Percentiles rank a stretch among this genome's conserved stretches.
phyloP scores from a whole-genome alignment of 2,888 invertebrate species.

The Tanypteryx hageni region DNA sequence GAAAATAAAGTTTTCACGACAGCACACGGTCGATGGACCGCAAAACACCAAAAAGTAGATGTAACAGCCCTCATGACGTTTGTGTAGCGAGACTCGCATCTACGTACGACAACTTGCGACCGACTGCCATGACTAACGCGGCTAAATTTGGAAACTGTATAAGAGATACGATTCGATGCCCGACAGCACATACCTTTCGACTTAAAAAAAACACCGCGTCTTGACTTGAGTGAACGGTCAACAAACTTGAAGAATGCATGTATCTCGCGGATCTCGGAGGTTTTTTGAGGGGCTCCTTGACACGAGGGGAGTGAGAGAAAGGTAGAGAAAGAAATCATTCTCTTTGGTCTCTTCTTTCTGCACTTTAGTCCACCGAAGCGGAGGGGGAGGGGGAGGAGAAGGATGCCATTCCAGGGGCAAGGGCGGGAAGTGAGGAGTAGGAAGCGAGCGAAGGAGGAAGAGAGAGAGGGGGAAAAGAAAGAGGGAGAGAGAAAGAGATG shows the following conservation, averaged over 20 bases:
- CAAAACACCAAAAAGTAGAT: no score
- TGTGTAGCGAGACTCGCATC: no score
- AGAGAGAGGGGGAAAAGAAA: neutral
- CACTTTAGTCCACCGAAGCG: neutral
- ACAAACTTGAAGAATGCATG: slow-evolving; percentile 29
- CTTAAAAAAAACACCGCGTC: neutral
- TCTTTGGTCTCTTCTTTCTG: neutral
- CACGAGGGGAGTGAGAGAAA: neutral
- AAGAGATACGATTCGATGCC: neutral
- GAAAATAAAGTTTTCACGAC: no score
- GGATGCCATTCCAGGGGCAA: slow-evolving; percentile 37
- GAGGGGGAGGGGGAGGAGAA: neutral
- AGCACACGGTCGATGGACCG: no score
- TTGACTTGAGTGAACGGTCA: slow-evolving; percentile 32
- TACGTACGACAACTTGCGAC: neutral
- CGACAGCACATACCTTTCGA: neutral
- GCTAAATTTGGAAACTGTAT: neutral
- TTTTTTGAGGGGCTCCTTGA: neutral
- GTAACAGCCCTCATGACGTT: no score
- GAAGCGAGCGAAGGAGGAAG: neutral
- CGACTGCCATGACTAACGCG: neutral
- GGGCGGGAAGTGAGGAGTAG: neutral
- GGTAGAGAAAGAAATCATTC: neutral
- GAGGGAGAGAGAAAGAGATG: neutral
- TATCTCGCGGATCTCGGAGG: neutral